Conservation (phyloP, 2,888 invertebrate species). For the Malthinus flaveolus region DNA sequence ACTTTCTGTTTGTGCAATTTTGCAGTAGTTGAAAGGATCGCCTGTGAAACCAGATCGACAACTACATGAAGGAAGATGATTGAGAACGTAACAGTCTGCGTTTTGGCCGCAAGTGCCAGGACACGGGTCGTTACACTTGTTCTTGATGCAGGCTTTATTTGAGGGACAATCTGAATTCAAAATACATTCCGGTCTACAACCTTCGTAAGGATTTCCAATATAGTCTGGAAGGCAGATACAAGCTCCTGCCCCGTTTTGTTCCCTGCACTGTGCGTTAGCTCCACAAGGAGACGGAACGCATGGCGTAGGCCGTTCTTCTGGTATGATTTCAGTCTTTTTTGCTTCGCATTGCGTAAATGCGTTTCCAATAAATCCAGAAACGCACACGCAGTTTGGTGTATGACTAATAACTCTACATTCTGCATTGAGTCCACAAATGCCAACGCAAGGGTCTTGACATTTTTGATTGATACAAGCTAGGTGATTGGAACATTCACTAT, state of each 20-base stretch:
- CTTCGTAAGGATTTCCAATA: constrained; percentile 77
- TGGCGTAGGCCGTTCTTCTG: constrained; percentile 55
- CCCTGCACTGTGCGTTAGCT: constrained; percentile 71
- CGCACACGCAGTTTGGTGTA: constrained; percentile 69
- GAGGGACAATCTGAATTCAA: constrained; percentile 73
- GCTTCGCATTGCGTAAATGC: constrained; percentile 56
- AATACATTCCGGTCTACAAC: constrained; percentile 75
- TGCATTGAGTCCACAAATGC: constrained; percentile 72
- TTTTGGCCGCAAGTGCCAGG: constrained; percentile 77
- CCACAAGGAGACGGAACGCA: constrained; percentile 69
- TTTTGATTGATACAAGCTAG: constrained; percentile 69
- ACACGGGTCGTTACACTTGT: constrained; percentile 78
- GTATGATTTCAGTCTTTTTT: constrained; percentile 13
- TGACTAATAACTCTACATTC: constrained; percentile 74
- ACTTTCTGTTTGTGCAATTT: constrained; percentile 52
- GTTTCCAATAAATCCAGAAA: constrained; percentile 62
- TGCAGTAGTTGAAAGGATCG: constrained; percentile 73
- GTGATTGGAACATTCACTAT: constrained; percentile 68
- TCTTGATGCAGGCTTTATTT: constrained; percentile 70
- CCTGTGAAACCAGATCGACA: constrained; percentile 76
- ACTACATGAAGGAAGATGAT: constrained; percentile 70
- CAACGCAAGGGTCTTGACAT: constrained; percentile 71
- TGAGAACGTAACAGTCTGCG: constrained; percentile 72
- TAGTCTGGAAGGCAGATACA: constrained; percentile 73
- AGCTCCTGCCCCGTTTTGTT: constrained; percentile 65